phyloP scores from a whole-genome alignment of 2,888 invertebrate species.

The Sinodicranocentrus sp. region DNA sequence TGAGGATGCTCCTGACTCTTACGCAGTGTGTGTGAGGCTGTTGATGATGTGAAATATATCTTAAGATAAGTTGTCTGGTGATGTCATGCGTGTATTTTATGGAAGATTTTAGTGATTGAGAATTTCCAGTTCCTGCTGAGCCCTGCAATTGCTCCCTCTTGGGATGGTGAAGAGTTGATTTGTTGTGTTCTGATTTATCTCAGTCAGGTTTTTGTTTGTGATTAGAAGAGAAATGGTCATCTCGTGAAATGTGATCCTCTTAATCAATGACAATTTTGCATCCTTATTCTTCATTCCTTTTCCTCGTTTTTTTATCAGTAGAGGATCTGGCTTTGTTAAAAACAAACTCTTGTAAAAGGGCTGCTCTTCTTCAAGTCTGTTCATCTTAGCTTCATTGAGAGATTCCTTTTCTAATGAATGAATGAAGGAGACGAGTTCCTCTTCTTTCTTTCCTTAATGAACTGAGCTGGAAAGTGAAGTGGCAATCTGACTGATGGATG shows the following conservation, averaged over 20 bases:
- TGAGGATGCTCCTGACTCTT: too few relatives aligned
- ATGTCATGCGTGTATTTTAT: background rate
- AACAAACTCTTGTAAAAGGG: background rate
- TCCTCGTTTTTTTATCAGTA: conserved; percentile 38
- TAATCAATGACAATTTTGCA: conserved; percentile 70
- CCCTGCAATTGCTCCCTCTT: too few relatives aligned
- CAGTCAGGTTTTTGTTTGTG: conserved; percentile 40
- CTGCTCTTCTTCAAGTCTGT: background rate
- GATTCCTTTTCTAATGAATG: conserved; percentile 51
- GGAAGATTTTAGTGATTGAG: background rate
- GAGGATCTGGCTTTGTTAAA: conserved; percentile 41
- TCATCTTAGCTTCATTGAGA: conserved; percentile 40
- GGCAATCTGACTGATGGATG: conserved; percentile 62
- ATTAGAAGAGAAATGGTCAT: conserved; percentile 60
- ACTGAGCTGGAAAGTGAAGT: conserved; percentile 49
- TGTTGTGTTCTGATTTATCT: conserved; percentile 40
- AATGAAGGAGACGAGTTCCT: conserved; percentile 12
- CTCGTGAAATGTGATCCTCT: conserved; percentile 63
- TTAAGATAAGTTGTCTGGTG: too few relatives aligned
- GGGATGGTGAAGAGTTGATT: too few relatives aligned
- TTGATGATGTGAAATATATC: too few relatives aligned
- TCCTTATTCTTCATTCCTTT: conserved; percentile 12
- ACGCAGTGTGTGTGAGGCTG: too few relatives aligned
- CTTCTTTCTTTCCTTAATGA: conserved; percentile 53
- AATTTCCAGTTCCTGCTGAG: background rate